phyloP scores from a whole-genome alignment of 2,113 vertebrate genomes.

The Oryzias woworae region DNA sequence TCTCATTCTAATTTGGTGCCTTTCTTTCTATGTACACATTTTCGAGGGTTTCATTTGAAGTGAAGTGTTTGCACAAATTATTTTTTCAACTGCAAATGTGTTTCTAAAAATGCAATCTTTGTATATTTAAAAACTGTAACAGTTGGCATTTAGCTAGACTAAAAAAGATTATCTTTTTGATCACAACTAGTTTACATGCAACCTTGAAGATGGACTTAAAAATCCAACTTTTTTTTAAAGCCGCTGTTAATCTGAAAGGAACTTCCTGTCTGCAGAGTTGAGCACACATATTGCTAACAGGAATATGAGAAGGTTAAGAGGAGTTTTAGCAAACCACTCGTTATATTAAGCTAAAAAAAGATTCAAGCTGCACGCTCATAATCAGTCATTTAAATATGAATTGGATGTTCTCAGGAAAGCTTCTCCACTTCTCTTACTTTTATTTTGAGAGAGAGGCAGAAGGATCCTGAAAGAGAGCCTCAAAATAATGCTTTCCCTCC shows the following conservation, averaged over 20 bases:
- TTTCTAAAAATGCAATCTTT: too few relatives aligned
- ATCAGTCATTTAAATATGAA: slow-evolving; percentile 48
- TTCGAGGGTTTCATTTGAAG: too few relatives aligned
- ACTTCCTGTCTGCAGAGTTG: slow-evolving; percentile 8
- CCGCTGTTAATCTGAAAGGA: slow-evolving; percentile 5
- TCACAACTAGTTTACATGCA: too few relatives aligned
- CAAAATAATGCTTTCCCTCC: slow-evolving; percentile 42
- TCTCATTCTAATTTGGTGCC: too few relatives aligned
- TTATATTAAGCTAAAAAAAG: slow-evolving; percentile 36
- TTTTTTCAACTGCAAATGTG: too few relatives aligned
- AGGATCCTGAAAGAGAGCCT: slow-evolving; percentile 33
- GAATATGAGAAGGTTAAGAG: slow-evolving; percentile 41
- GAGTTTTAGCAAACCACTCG: slow-evolving; percentile 25
- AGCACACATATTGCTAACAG: slow-evolving; percentile 19
- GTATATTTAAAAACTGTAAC: too few relatives aligned
- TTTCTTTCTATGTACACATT: too few relatives aligned
- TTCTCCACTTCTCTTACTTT: slow-evolving; percentile 8
- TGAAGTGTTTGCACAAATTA: too few relatives aligned
- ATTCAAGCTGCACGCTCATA: slow-evolving; percentile 8
- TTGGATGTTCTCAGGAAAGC: slow-evolving; percentile 43
- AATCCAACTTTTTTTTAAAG: too few relatives aligned
- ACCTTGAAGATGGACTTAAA: too few relatives aligned
- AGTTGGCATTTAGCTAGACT: too few relatives aligned
- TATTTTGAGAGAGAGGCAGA: slow-evolving; percentile 24
- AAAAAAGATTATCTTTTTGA: too few relatives aligned